These are phyloP conservation scores for Pimephales promelas DNA, from an alignment of 2,113 vertebrate species.

Conservation along the genomic window DNA sequence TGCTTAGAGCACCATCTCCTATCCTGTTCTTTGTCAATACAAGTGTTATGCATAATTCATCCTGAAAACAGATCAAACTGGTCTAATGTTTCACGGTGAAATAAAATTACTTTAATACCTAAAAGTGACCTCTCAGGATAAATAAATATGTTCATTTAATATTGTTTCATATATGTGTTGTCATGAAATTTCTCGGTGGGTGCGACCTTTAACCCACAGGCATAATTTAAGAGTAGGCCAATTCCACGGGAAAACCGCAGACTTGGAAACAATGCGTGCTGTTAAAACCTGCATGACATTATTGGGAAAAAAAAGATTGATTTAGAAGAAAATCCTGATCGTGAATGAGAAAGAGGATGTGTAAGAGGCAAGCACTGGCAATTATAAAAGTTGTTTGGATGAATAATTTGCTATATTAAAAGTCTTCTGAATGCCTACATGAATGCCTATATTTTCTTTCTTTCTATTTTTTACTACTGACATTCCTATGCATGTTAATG, in stretches of 20 bases:
- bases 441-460: too few relatives aligned
- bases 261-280: neutral
- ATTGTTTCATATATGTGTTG: neutral
- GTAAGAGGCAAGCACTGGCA: neutral
- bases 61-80: conserved; percentile 49
- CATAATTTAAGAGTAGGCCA: too few relatives aligned
- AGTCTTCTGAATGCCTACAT: neutral
- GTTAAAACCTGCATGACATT: neutral
- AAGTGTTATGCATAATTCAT: conserved; percentile 56
- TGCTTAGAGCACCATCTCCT: conserved; percentile 48
- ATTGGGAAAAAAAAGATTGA: neutral
- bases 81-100: conserved; percentile 41
- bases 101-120: conserved; percentile 36
- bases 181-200: neutral
- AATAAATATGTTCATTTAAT: conserved; percentile 24
- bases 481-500: neutral
- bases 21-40: conserved; percentile 50
- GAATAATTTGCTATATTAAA: too few relatives aligned
- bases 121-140: conserved; percentile 41
- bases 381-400: too few relatives aligned
- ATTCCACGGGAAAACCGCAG: too few relatives aligned
- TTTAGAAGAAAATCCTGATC: neutral
- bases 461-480: neutral
- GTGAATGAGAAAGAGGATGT: neutral
- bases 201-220: too few relatives aligned